These are phyloP conservation scores for Heliconius ethilla DNA, from an alignment of 2,888 invertebrate species.

Conservation along the genomic window DNA sequence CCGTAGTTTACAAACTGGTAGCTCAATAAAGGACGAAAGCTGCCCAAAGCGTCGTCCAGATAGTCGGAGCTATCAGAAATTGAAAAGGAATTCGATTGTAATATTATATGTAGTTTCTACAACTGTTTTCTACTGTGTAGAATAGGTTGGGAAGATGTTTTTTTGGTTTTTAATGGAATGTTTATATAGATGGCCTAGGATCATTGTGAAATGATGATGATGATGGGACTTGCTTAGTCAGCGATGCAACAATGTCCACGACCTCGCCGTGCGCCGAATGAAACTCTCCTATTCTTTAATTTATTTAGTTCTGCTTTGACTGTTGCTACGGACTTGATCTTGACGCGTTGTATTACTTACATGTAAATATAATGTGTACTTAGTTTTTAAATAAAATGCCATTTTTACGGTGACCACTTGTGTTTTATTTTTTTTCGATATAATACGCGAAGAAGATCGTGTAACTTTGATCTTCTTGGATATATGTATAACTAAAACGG, in stretches of 20 bases:
- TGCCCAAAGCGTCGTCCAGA: constrained; percentile 34
- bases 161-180: constrained; percentile 40
- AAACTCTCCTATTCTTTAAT: constrained; percentile 60
- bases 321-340: constrained; percentile 80
- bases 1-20: constrained; percentile 38
- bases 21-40: constrained; percentile 33
- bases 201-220: constrained; percentile 40
- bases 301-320: constrained; percentile 76
- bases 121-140: constrained; percentile 45
- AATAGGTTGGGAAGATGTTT: constrained; percentile 43
- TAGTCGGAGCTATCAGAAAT: constrained; percentile 25
- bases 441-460: too few relatives aligned
- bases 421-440: constrained; percentile 38
- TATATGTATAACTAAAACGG: too few relatives aligned
- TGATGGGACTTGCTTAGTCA: constrained; percentile 50
- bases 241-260: constrained; percentile 56
- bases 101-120: constrained; percentile 40
- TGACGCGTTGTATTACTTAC: constrained; percentile 78
- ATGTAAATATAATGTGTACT: constrained; percentile 75
- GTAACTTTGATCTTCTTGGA: too few relatives aligned
- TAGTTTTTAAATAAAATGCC: constrained; percentile 74
- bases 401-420: constrained; percentile 60
- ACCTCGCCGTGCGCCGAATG: constrained; percentile 59
- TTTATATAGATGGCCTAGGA: constrained; percentile 34
- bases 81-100: constrained; percentile 29